phyloP scores from a whole-genome alignment of 2,888 invertebrate genomes.

The Amiota mariae region DNA sequence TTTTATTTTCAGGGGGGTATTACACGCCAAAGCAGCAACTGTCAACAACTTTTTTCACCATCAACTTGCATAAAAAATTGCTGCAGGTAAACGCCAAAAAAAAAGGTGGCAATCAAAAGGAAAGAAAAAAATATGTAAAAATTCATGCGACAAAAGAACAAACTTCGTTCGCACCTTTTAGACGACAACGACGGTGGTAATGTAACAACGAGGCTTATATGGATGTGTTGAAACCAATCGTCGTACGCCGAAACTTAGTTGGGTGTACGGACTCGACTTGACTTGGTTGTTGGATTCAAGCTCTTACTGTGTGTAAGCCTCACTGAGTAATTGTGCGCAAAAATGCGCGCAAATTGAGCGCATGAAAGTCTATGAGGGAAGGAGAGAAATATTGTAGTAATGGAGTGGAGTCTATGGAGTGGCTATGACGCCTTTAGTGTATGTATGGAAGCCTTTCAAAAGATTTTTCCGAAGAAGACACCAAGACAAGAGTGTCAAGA shows the following conservation, averaged over 20 bases:
- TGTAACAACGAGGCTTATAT: slow-evolving; percentile 48
- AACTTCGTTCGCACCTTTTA: slow-evolving; percentile 60
- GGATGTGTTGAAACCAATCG: slow-evolving; percentile 15
- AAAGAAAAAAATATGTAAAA: slow-evolving; percentile 4
- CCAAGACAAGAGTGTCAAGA: slow-evolving; percentile 40
- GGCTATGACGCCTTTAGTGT: too few species aligned
- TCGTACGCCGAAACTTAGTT: slow-evolving; percentile 24
- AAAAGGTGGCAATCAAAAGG: too few species aligned
- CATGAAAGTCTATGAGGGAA: slow-evolving; percentile 47
- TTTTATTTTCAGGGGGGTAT: not conserved
- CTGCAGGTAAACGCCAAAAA: slow-evolving; percentile 34
- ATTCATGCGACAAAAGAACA: slow-evolving; percentile 46
- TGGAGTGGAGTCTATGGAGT: too few species aligned
- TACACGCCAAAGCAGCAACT: slow-evolving; percentile 39
- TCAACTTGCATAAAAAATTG: slow-evolving; percentile 48
- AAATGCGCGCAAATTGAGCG: slow-evolving; percentile 70
- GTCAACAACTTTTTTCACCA: slow-evolving; percentile 44
- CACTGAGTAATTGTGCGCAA: slow-evolving; percentile 69
- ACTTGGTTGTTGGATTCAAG: slow-evolving; percentile 30
- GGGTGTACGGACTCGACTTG: slow-evolving; percentile 28
- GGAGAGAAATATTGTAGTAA: too few species aligned
- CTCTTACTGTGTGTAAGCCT: slow-evolving; percentile 56
- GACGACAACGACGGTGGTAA: slow-evolving; percentile 36
- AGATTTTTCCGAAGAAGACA: not conserved
- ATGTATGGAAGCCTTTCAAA: too few species aligned